phyloP scores from a whole-genome alignment of 2,797 vertebrate species.

The Tarsius wallacei region DNA sequence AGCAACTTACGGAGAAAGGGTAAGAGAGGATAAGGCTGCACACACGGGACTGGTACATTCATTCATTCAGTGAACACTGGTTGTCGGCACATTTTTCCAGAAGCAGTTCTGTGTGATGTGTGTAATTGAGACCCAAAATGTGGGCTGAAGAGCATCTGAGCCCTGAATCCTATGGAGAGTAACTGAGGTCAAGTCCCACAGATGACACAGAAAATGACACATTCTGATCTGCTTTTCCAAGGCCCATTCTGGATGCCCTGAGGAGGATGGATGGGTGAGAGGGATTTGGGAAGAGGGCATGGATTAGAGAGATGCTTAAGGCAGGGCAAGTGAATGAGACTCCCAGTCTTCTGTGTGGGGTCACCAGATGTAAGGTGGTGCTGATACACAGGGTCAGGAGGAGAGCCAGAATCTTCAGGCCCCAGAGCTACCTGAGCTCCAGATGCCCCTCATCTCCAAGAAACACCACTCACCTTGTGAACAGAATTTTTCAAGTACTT shows the following conservation, averaged over 20 bases:
- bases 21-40: background rate
- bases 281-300: background rate
- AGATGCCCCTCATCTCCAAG: rapidly evolving
- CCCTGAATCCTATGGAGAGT: background rate
- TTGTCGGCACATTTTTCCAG: background rate
- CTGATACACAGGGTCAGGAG: rapidly evolving
- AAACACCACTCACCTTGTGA: background rate
- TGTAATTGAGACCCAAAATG: background rate
- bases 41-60: background rate
- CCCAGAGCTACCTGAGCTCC: rapidly evolving
- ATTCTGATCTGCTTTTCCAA: background rate
- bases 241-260: no score
- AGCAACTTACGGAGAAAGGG: background rate
- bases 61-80: background rate
- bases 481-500: background rate
- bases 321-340: rapidly evolving
- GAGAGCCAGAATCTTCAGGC: rapidly evolving
- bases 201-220: background rate
- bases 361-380: background rate
- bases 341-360: background rate
- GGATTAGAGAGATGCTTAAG: background rate
- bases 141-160: background rate
- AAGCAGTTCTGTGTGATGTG: background rate
- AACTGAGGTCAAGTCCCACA: background rate
- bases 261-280: background rate